Base-by-base conservation (phyloP, 1,140 invertebrate species). In the Nasonia giraulti region DNA sequence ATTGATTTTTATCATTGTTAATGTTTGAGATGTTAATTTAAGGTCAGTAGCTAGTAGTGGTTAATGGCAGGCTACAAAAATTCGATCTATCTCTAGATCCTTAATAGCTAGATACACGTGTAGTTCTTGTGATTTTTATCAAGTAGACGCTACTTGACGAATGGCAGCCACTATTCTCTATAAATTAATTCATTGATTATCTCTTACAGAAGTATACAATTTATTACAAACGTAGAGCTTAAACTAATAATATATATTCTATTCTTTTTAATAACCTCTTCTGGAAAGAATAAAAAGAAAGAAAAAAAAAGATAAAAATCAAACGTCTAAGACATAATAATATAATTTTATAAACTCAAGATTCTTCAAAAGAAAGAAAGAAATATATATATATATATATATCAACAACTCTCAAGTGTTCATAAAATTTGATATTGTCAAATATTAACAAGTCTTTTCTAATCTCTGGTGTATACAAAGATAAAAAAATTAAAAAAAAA, bases 31-130 rank as follows among this genome's bases (percentile, higher is more conserved):
- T 85, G 47, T 85, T 85, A 85, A 81, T 80, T 82, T 78, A 77
- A 82, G 37, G 11, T 82, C 73, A 85, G 80, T 82, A 85, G 44
- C 47, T 80, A 76, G 71, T 85, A 85, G 37, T 85, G 71, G 78
- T 85, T 85, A 85, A 82, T 85, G 80, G 84, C 84, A 85, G 74
- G 80, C 80, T 82, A 85, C 79, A 85, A 76, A 80, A 81, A 76
- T 75, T 73, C n/a, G 73, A 85, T 82, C 79, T 85, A 71, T 31
- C n/a, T 62, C 44, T 82, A 82, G 84, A 82, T 82, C 84, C 73
- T 82, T 85, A 80, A 76, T 80, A 75, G 7, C 71, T 85, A 85
- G 37, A 78, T 85, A 81, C 74, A 85, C 73, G 23, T 82, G 27
- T 77, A 85, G 55, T 85, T 82, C 73, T 73, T 82, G 73, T 81